These are phyloP conservation scores for Chironex yamaguchii DNA, from an alignment of 30 jellyfish, hydroid and myxozoan genomes.

Conservation along the genomic window DNA sequence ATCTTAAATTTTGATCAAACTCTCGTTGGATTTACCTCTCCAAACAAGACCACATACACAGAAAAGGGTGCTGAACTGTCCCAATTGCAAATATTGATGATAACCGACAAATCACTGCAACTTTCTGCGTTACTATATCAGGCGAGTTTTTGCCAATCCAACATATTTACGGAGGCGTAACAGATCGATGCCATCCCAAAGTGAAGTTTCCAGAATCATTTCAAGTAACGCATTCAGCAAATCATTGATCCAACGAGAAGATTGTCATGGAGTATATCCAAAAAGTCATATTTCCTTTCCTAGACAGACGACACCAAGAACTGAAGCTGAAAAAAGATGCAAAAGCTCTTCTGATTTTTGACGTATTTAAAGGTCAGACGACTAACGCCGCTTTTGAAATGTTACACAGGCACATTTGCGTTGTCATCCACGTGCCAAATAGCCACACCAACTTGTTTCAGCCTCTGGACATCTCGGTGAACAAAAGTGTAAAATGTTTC, in stretches of 20 bases:
- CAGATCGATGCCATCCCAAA: constrained; percentile 56
- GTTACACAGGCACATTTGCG: not conserved
- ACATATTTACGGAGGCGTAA: constrained; percentile 45
- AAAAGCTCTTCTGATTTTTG: constrained; percentile 43
- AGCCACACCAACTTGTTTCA: constrained; percentile 34
- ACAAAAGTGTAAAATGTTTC: constrained; percentile 15
- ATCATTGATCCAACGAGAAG: constrained; percentile 59
- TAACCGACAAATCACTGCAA: constrained; percentile 47
- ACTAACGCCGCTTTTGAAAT: constrained; percentile 30
- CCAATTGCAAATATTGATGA: constrained; percentile 60
- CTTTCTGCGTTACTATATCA: constrained; percentile 41
- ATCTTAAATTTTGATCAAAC: constrained; percentile 56
- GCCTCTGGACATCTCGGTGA: constrained; percentile 36
- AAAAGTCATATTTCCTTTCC: constrained; percentile 3
- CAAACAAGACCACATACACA: constrained; percentile 35
- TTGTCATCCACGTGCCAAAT: constrained; percentile 17
- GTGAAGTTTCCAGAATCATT: constrained; percentile 60
- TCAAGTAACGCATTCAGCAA: constrained; percentile 62
- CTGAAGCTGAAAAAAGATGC: constrained; percentile 36
- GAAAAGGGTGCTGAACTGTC: constrained; percentile 41
- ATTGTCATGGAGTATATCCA: constrained; percentile 37
- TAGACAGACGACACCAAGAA: constrained; percentile 1
- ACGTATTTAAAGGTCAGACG: constrained; percentile 67
- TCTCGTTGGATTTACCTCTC: constrained; percentile 28
- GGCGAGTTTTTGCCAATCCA: constrained; percentile 68